Evolutionary conservation across 1,140 invertebrate species (phyloP), one percentile per base, ranked within the genome.

Genomic region (Trypoxylus dichotomus): DNA sequence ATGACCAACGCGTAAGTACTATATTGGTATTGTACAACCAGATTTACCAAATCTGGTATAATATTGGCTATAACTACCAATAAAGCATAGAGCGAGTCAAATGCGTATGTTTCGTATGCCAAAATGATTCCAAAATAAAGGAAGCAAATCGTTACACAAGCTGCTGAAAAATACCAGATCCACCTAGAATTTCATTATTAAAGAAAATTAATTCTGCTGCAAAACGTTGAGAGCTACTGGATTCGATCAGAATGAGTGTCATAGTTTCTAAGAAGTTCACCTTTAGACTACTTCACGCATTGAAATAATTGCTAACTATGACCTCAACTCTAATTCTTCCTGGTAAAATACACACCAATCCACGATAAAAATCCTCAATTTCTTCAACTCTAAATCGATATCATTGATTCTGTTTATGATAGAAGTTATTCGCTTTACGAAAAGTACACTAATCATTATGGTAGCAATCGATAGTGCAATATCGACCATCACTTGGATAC

Each of bases 351-450:
- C 58, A 8, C 77, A 81, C 81, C 77, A 78, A 74, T 82, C 79
- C 27, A 27, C 24, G 3, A 79, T 27, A 77, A 77, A 79, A 15
- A 79, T 37, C 7, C 74, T 60, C 60, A 82, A 78, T 74, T 29
- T 71, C 68, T 79, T 76, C 73, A 82, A 76, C 37, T 72, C 43
- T 3, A 78, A 54, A 79, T 82, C 81, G 37, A 81, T 75, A 13
- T 78, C 76, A 3, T 82, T 19, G 2, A 82, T 74, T 21, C 74
- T 77, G 27, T 79, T 77, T 63, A 82, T 76, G n/a, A 77, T 76
- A n/a, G 76, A 25, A 42, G 79, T 60, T 2, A 82, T 41, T 58
- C 79, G 79, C 10, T 74, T 76, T 10, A 77, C 74, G 73, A 78
- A 81, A 41, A 79, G 25, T 11, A 71, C 76, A 13, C 43, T 71